Base-by-base conservation (phyloP, 2,113 vertebrate species). In the Lepisosteus osseus region DNA sequence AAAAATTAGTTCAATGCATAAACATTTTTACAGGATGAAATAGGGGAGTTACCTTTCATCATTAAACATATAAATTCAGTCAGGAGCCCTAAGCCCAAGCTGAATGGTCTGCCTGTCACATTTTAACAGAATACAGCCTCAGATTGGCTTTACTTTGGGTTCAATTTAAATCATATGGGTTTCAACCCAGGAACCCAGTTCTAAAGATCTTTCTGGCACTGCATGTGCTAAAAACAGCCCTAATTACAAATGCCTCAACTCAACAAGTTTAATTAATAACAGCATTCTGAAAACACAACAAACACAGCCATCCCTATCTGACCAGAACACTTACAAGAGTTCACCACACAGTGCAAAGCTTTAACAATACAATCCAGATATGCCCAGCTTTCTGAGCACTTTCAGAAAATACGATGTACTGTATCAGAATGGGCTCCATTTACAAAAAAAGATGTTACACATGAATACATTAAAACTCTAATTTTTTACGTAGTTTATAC, bases 321-420 rank as follows among this genome's bases (percentile, higher is more conserved):
- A 62, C 57, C 11, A 40, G 73, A 74, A 56, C 65, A 6, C 47
- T 51, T 51, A 51, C 47, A 6, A 75, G 70, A 1, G 44, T 68
- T 76, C 73, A 45, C 42, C 42, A 12, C 62, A 72, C 12, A 68
- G 51, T 82, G 62, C 73, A 79, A 74, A 80, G 72, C 40, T 61
- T 64, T 64, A 47, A 41, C 29, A 86, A 91, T 88, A 67, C 74
- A 82, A 87, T 68, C 85, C 90, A 91, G 85, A 90, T 89, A 87
- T 74, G 75, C 11, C 29, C 29, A 29, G 29, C 29, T 29, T 29
- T 29, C 29, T 29, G 29, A 29, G 29, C 29, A 29, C 29, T 29
- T 29, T 29, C 29, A 29, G 29, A 29, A 29, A 29, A 29, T 29
- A 29, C 29, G 29, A 29, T 29, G 29, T 29, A 29, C 29, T 29